These are phyloP conservation scores for Novumbra hubbsi DNA, from an alignment of 2,797 vertebrate species.

Conservation along the genomic window DNA sequence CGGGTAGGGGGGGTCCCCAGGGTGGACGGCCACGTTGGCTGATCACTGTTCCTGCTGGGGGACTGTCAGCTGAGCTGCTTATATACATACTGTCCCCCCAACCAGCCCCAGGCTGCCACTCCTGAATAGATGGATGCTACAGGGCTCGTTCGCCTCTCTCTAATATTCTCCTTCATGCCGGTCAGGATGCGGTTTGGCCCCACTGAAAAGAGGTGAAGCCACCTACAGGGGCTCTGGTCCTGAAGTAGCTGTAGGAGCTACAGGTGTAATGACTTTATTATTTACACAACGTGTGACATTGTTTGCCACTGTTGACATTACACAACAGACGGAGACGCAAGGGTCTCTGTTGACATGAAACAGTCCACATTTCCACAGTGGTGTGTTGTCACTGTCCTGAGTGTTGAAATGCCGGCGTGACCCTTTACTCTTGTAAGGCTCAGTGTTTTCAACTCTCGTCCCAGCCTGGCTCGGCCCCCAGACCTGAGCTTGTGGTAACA, in stretches of 20 bases:
- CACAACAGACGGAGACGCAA: background rate
- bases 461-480: background rate
- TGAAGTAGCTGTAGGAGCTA: background rate
- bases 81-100: background rate
- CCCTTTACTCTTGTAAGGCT: background rate
- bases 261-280: background rate
- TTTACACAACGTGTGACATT: background rate
- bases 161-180: background rate
- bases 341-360: background rate
- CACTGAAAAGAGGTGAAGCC: background rate
- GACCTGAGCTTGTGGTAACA: background rate
- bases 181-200: background rate
- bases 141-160: background rate
- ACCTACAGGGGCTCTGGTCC: background rate
- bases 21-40: background rate
- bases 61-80: background rate
- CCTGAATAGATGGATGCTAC: background rate
- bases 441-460: background rate
- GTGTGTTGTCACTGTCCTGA: slow-evolving; percentile 1
- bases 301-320: background rate
- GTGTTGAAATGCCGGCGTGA: background rate
- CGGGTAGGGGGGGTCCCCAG: too few relatives aligned
- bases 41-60: background rate
- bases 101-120: background rate
- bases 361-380: background rate